Base-by-base conservation (phyloP, 2,797 vertebrate genomes). In the Megalops cyprinoides region DNA sequence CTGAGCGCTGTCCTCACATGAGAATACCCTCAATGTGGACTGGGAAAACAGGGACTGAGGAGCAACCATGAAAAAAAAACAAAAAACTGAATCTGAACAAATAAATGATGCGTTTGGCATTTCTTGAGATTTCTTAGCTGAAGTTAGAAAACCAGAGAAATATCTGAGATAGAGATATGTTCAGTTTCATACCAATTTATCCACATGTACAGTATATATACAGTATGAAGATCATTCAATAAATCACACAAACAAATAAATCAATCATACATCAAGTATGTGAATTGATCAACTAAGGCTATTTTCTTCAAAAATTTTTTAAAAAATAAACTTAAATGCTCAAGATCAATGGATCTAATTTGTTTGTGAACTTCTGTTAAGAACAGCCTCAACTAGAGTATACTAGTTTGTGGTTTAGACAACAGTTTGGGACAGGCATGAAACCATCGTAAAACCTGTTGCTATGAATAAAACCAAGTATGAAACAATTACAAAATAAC, bases 101-200 rank as follows among this genome's bases (percentile, higher is more conserved):
- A 92, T 91, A 88, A 90, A 90, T 90, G 78, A 91, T 91, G 34
- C 86, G 87, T 90, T 90, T 74, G 88, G 87, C 84, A 79, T 91
- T 88, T 87, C 84, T 84, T 55, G 79, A 86, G 87, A 89, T 87
- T 91, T 92, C 51, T 60, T 4, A 1, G 42, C 31, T 28, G 58
- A 20, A 4, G 12, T 0, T 62, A 58, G n/a, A 62, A 31, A 31
- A 8, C 58, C 28, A 62, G 25, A 28, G n/a, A 1, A 31, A 28
- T 7, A 23, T 62, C 4, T 62, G 5, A n/a, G 58, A 31, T 8
- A 62, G 12, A 28, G 20, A 20, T 55, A 4, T 48, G 46, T 46
- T 48, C 25, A 7, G 8, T 28, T 31, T 62, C 12, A 62, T 28
- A 4, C n/a, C 58, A 62, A n/a, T 31, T 4, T 10, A 4, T 48